Evolutionary conservation across 1,140 invertebrate genomes (phyloP).

Genomic region (Rhagoletis pomonella): DNA sequence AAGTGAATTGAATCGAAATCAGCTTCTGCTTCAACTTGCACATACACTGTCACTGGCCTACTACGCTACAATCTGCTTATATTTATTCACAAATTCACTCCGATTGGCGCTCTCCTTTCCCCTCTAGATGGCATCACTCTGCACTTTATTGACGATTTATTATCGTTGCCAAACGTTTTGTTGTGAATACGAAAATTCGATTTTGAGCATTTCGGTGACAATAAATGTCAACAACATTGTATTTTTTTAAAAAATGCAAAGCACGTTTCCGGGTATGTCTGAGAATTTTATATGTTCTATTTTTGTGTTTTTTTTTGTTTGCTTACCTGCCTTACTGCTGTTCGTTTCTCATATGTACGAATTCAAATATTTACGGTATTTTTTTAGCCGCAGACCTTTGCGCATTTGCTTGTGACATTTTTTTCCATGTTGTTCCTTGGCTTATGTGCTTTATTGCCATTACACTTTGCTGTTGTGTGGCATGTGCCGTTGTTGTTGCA

Average conservation of each 20-base stretch:
- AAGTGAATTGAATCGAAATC: not conserved
- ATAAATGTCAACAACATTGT: not conserved
- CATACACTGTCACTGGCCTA: not conserved
- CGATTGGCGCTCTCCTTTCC: not conserved
- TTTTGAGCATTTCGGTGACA: not conserved
- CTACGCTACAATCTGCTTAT: not conserved
- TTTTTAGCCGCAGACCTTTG: not conserved
- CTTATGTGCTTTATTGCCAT: not conserved
- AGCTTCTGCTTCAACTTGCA: not conserved
- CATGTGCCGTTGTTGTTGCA: not conserved
- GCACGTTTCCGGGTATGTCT: conserved; percentile 3
- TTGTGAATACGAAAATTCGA: conserved; percentile 7
- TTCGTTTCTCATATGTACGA: not conserved
- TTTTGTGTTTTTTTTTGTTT: not conserved
- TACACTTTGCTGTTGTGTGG: not conserved
- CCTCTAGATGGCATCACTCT: not conserved
- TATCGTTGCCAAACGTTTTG: not conserved
- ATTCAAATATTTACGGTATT: not conserved
- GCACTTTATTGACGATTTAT: not conserved
- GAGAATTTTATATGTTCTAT: not conserved
- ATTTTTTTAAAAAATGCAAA: not conserved
- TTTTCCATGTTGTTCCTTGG: not conserved
- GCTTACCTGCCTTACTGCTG: not conserved
- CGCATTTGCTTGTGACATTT: not conserved
- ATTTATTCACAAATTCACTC: not conserved